These are phyloP conservation scores for Lobophora halterata DNA, from an alignment of 2,888 invertebrate genomes.

Conservation along the genomic window DNA sequence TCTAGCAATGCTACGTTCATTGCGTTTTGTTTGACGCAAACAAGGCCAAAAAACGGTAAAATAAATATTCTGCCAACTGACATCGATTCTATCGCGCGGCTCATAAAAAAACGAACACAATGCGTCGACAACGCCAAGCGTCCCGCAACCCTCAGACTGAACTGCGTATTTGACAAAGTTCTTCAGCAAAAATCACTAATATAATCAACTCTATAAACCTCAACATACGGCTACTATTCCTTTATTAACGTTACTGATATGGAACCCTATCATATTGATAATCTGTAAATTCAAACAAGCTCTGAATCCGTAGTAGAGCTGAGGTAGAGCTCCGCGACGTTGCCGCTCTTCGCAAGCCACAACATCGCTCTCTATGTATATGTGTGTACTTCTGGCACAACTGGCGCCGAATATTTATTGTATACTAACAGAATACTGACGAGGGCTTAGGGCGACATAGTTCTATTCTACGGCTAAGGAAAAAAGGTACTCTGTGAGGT, in stretches of 20 bases:
- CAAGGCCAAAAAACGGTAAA: conserved; percentile 78
- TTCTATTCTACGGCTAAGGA: conserved; percentile 47
- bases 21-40: conserved; percentile 42
- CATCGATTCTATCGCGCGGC: conserved; percentile 73
- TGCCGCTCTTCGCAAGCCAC: conserved; percentile 70
- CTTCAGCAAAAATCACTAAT: conserved; percentile 13
- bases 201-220: conserved; percentile 31
- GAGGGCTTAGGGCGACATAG: conserved; percentile 67
- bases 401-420: conserved; percentile 81
- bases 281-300: conserved; percentile 57
- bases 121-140: conserved; percentile 63
- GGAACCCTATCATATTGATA: conserved; percentile 51
- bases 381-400: conserved; percentile 76
- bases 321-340: conserved; percentile 65
- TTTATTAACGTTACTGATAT: conserved; percentile 14
- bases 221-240: conserved; percentile 30
- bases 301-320: conserved; percentile 66
- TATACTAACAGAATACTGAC: conserved; percentile 79
- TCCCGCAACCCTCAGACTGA: conserved; percentile 71
- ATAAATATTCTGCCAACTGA: conserved; percentile 80
- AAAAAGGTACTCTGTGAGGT: conserved; percentile 47
- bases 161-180: conserved; percentile 45
- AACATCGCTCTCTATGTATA: conserved; percentile 73
- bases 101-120: conserved; percentile 74
- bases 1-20: conserved; percentile 15